These are phyloP conservation scores for Willisornis vidua DNA, from an alignment of 2,113 vertebrate species.

Conservation along the genomic window DNA sequence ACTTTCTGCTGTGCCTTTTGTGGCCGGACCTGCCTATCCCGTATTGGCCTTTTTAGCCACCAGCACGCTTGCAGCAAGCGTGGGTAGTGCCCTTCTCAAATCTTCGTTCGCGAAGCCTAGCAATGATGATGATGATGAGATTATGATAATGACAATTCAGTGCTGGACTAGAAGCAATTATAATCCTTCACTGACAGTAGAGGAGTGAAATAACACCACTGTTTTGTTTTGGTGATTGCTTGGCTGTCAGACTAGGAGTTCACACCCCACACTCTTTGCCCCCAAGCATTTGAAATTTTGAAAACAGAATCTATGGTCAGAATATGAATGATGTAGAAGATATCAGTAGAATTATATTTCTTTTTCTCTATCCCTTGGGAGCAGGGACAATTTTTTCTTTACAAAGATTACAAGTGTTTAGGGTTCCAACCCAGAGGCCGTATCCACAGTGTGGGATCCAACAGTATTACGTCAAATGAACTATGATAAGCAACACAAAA, in stretches of 20 bases:
- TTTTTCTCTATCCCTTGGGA: neutral
- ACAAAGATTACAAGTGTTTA: neutral
- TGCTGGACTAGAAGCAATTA: neutral
- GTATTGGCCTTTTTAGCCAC: too few species aligned
- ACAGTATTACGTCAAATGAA: neutral
- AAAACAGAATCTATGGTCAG: neutral
- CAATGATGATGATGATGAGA: too few species aligned
- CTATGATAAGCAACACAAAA: neutral
- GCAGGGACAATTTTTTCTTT: neutral
- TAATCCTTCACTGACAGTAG: neutral
- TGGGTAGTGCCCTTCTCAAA: too few species aligned
- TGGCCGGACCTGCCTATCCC: too few species aligned
- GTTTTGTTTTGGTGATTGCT: neutral
- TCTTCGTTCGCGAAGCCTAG: too few species aligned
- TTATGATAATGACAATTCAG: neutral
- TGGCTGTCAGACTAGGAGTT: neutral
- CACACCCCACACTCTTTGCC: fast-evolving
- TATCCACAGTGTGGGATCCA: neutral
- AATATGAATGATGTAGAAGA: neutral
- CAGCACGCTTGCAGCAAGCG: too few species aligned
- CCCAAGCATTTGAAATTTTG: neutral
- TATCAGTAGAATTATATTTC: neutral
- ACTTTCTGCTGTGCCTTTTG: too few species aligned
- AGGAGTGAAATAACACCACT: neutral
- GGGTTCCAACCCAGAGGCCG: neutral